Evolutionary conservation across 2,888 invertebrate species (phyloP).

Genomic region (Perizoma flavofasciatum): DNA sequence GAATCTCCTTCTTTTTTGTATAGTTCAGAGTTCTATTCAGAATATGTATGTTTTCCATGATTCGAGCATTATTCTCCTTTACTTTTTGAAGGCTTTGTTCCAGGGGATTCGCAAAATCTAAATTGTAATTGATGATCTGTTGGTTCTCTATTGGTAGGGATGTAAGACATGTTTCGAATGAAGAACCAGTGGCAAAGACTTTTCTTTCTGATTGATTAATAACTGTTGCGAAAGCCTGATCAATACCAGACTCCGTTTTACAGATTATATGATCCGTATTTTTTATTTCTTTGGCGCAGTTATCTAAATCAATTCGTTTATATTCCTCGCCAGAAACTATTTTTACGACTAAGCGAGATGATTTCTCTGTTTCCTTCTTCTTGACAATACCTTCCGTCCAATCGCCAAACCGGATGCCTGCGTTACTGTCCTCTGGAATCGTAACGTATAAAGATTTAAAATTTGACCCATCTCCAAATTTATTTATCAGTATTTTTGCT

Average conservation of each 20-base stretch:
- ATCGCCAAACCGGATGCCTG: slow-evolving; percentile 57
- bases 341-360: slow-evolving; percentile 71
- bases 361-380: slow-evolving; percentile 57
- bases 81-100: slow-evolving; percentile 76
- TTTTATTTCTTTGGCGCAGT: slow-evolving; percentile 59
- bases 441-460: slow-evolving; percentile 66
- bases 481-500: slow-evolving; percentile 73
- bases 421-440: slow-evolving; percentile 53
- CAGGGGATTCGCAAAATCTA: slow-evolving; percentile 54
- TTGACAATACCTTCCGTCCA: slow-evolving; percentile 65
- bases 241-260: slow-evolving; percentile 1
- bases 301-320: slow-evolving; percentile 63
- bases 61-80: slow-evolving; percentile 75
- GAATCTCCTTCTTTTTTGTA: slow-evolving; percentile 73
- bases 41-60: slow-evolving; percentile 78
- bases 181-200: slow-evolving; percentile 4
- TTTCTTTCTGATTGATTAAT: slow-evolving; percentile 11
- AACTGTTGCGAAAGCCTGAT: slow-evolving; percentile 2
- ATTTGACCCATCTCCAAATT: slow-evolving; percentile 67
- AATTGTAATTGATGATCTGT: slow-evolving; percentile 7
- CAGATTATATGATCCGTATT: slow-evolving; percentile 11
- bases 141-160: slow-evolving; percentile 1
- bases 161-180: neutral
- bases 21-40: slow-evolving; percentile 74
- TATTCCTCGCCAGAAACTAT: slow-evolving; percentile 61